Percentiles rank a stretch among this genome's conserved stretches.
Conservation (phyloP, 2,888 invertebrate genomes). For the Megastigmus dorsalis region DNA sequence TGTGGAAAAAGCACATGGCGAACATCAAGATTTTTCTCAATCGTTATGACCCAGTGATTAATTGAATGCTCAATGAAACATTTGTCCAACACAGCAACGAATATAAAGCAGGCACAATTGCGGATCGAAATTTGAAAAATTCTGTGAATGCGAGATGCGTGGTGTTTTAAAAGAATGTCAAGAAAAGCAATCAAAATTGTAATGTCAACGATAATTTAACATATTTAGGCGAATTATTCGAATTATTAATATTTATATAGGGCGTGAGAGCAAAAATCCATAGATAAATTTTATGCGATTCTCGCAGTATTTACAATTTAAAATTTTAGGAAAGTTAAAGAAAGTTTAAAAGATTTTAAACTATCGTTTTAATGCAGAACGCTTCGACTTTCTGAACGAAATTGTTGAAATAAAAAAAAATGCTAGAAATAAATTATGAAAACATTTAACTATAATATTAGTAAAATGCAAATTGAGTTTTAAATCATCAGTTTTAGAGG, state of each 20-base stretch:
- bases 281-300: conserved; percentile 16
- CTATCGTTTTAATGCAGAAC: conserved; percentile 28
- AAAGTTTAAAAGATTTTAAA: conserved; percentile 3
- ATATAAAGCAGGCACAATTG: conserved; percentile 30
- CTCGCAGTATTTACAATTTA: conserved; percentile 9
- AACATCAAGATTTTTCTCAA: conserved; percentile 17
- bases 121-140: conserved; percentile 2
- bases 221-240: conserved; percentile 20
- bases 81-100: conserved; percentile 33
- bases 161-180: no score
- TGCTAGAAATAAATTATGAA: conserved; percentile 15
- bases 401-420: conserved; percentile 6
- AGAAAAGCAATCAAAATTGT: conserved; percentile 44
- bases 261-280: neutral
- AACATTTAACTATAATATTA: conserved; percentile 6
- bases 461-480: conserved; percentile 13
- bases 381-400: conserved; percentile 15
- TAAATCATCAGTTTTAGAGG: conserved; percentile 41
- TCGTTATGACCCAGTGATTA: conserved; percentile 27
- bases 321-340: conserved; percentile 3
- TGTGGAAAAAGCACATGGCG: neutral
- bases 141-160: no score
- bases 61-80: conserved; percentile 36
- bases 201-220: conserved; percentile 8
- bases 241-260: conserved; percentile 10